phyloP scores from a whole-genome alignment of 2,113 vertebrate species.

The Orthonyx spaldingii region DNA sequence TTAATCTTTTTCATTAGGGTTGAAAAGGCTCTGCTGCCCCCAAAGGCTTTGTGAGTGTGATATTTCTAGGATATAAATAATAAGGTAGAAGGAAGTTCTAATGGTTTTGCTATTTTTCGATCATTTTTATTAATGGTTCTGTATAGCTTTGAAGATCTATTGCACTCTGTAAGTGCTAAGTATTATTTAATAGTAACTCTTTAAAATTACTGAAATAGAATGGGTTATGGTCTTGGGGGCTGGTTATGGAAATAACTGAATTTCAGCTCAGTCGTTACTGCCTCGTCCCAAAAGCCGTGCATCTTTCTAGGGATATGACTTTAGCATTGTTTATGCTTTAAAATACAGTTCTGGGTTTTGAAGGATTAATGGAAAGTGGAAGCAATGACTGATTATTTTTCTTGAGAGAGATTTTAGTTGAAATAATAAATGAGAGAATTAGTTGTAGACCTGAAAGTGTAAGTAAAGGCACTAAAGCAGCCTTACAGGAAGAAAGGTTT shows the following conservation, averaged over 20 bases:
- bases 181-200: constrained; percentile 61
- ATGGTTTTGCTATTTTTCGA: constrained; percentile 53
- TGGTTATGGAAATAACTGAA: constrained; percentile 29
- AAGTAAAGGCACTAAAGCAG: not conserved
- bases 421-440: not conserved
- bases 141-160: constrained; percentile 52
- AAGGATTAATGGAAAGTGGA: not conserved
- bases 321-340: not conserved
- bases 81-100: constrained; percentile 44
- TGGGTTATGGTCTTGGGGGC: not conserved
- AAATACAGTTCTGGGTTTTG: not conserved
- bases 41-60: not conserved
- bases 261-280: not conserved
- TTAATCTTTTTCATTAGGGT: not conserved
- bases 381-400: not conserved
- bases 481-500: not conserved
- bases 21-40: not conserved
- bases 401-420: not conserved
- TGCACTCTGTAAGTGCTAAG: constrained; percentile 54
- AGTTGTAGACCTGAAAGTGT: not conserved
- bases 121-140: constrained; percentile 53
- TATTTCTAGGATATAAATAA: constrained; percentile 43
- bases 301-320: not conserved
- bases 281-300: not conserved
- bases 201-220: constrained; percentile 42